Conservation (phyloP, 2,888 invertebrate species). For the Empis livida region DNA sequence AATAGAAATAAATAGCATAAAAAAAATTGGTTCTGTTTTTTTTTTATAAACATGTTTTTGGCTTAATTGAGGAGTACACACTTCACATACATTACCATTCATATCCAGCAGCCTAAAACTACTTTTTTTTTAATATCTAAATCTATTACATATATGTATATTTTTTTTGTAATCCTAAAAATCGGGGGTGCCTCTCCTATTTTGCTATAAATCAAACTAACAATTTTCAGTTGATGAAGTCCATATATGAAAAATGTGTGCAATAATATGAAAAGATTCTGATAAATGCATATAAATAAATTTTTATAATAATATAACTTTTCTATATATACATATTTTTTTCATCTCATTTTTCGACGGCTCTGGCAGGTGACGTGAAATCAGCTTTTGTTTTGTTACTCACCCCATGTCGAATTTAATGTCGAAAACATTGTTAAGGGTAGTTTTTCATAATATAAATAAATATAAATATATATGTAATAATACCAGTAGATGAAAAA, state of each 20-base stretch:
- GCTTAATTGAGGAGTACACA: too few species aligned
- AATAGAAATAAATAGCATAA: too few species aligned
- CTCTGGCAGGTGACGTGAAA: slow-evolving; percentile 37
- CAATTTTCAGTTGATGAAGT: not conserved
- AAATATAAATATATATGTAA: too few species aligned
- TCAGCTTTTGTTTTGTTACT: slow-evolving; percentile 32
- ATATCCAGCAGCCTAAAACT: too few species aligned
- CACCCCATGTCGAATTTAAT: slow-evolving; percentile 31
- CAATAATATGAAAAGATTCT: not conserved
- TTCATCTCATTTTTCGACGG: not conserved
- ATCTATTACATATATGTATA: not conserved
- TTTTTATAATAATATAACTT: not conserved
- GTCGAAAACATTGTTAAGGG: slow-evolving; percentile 16
- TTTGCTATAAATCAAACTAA: not conserved
- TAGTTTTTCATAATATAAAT: slow-evolving; percentile 2
- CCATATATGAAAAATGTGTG: not conserved
- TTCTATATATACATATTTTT: not conserved
- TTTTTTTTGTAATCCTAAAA: not conserved
- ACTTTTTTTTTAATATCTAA: too few species aligned
- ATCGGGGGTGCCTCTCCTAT: slow-evolving; percentile 6
- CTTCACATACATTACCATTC: too few species aligned
- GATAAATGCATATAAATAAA: not conserved
- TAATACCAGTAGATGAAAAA: too few species aligned
- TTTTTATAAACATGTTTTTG: too few species aligned
- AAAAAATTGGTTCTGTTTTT: too few species aligned